Evolutionary conservation across 2,113 vertebrate species (phyloP), one percentile per base, ranked within the genome.

Genomic region (Indicator indicator): DNA sequence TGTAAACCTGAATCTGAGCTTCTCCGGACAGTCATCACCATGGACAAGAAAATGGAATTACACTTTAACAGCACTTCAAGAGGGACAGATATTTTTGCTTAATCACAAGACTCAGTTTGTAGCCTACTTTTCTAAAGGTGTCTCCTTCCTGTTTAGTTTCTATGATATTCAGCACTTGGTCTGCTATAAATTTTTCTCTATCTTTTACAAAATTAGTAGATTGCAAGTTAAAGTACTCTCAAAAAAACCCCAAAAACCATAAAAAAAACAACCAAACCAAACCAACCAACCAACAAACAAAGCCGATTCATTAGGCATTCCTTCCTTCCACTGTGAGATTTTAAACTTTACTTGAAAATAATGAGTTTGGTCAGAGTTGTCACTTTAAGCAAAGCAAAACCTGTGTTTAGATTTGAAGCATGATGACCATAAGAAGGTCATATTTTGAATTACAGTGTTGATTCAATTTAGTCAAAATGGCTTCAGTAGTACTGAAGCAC

Each of bases 361-460:
- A 5, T 59, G 6, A 0, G 1, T 36, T 70, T 86, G 1, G 5
- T 38, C 2, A 2, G 23, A 70, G 18, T 10, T 55, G 9, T 21
- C 27, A 36, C 8, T 30, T 54, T 63, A 55, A 90, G 52, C 5
- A 36, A n/a, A 9, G 2, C 3, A 55, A 68, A 44, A 50, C 1
- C 1, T 24, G 1, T 40, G 9, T 52, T 64, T 89, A n/a, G 9
- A 33, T n/a, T 50, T 48, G 32, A 55, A 71, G 1, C 9, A 16
- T 28, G 12, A 75, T 16, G 6, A 12, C 2, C 17, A n/a, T 6
- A 64, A 40, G 16, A 1, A 52, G 3, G 14, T 5, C 12, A 2
- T 4, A 30, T 44, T 70, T 88, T 67, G 26, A 48, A 50, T 36
- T 12, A 54, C 3, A 33, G 6, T 12, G 12, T 6, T 59, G 21